phyloP scores from a whole-genome alignment of 2,113 vertebrate species.

The Gallinago jamesoni region DNA sequence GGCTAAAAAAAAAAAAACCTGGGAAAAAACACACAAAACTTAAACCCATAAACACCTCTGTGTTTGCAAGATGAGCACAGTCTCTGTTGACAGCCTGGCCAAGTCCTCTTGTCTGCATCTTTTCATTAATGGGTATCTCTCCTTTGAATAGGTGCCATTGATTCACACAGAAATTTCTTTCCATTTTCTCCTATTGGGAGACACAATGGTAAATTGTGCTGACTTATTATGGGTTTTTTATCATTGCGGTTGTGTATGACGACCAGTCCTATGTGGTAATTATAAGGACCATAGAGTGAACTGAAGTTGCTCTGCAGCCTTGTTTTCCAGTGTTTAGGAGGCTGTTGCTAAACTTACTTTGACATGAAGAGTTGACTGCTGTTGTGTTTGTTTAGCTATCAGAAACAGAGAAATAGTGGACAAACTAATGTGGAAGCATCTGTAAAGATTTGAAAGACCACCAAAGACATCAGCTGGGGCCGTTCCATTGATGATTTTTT shows the following conservation, averaged over 20 bases:
- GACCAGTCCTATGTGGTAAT: background rate
- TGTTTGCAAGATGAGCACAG: background rate
- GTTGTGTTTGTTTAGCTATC: background rate
- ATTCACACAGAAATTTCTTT: background rate
- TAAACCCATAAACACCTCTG: background rate
- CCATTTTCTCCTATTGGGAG: background rate
- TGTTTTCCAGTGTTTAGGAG: background rate
- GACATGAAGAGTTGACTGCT: background rate
- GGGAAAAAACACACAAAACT: background rate
- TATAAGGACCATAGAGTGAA: background rate
- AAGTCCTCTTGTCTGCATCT: background rate
- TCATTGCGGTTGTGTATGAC: background rate
- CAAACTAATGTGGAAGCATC: background rate
- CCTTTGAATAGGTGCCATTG: background rate
- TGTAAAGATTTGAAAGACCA: background rate
- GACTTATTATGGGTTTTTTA: background rate
- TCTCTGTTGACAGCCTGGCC: background rate
- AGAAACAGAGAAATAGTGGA: background rate
- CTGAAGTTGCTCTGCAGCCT: background rate
- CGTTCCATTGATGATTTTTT: background rate
- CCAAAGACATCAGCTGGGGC: background rate
- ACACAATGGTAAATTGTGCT: background rate
- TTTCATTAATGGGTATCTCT: background rate
- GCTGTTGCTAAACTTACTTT: background rate
- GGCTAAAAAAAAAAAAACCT: background rate